A percentile compares a stretch with the other conserved stretches of the same genome.
Evolutionary conservation across 1,140 invertebrate genomes (phyloP).

Genomic region (Leptinotarsa texana): DNA sequence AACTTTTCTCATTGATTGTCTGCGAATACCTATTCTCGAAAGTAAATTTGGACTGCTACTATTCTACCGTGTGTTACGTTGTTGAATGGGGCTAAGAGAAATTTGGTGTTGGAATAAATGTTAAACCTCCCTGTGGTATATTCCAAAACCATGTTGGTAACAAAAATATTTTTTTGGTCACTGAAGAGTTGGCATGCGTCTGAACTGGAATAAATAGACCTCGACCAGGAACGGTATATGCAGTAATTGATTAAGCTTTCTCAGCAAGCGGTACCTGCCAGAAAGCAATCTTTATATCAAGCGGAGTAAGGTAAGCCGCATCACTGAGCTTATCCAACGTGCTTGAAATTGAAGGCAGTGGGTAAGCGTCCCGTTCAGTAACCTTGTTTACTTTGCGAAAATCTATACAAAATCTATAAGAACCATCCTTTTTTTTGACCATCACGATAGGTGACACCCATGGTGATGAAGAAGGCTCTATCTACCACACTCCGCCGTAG

Average conservation of each 20-base stretch:
- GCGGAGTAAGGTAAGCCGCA: slow-evolving; percentile 43
- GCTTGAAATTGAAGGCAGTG: slow-evolving; percentile 28
- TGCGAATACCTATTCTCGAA: too few relatives aligned
- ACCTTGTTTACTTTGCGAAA: slow-evolving; percentile 28
- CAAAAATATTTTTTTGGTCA: too few relatives aligned
- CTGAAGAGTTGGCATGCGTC: slow-evolving; percentile 33
- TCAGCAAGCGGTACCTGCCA: slow-evolving; percentile 49
- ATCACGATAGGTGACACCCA: neutral
- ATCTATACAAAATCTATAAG: slow-evolving; percentile 19
- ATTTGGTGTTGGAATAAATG: too few relatives aligned
- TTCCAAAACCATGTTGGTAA: too few relatives aligned
- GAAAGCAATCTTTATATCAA: slow-evolving; percentile 48
- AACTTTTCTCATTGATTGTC: too few relatives aligned
- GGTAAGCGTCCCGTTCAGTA: slow-evolving; percentile 39
- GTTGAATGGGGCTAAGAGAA: too few relatives aligned
- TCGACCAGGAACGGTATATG: slow-evolving; percentile 43
- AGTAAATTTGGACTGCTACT: too few relatives aligned
- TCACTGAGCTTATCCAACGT: slow-evolving; percentile 43
- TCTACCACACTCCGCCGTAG: neutral
- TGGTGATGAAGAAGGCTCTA: slow-evolving; percentile 2
- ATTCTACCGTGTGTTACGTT: too few relatives aligned
- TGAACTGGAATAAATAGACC: slow-evolving; percentile 46
- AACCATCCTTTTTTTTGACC: slow-evolving; percentile 15
- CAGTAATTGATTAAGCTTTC: slow-evolving; percentile 24
- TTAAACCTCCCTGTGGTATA: too few relatives aligned